These are phyloP conservation scores for Xestia c-nigrum DNA, from an alignment of 2,888 invertebrate species.

Conservation along the genomic window DNA sequence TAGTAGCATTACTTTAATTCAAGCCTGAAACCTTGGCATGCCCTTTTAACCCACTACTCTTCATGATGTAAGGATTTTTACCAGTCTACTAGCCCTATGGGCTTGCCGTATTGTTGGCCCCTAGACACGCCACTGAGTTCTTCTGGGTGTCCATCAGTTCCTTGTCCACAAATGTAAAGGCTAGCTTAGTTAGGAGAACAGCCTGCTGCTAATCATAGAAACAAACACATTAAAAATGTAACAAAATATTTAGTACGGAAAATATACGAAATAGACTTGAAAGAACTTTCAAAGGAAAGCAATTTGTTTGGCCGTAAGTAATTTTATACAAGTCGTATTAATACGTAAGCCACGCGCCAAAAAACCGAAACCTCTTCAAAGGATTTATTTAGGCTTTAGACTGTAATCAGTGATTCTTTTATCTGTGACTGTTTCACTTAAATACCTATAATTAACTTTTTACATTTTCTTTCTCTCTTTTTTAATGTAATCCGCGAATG, in stretches of 20 bases:
- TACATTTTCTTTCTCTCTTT: constrained; percentile 73
- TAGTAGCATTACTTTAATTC: too few species aligned
- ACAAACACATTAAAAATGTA: constrained; percentile 22
- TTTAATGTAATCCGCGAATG: constrained; percentile 77
- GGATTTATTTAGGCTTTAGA: constrained; percentile 62
- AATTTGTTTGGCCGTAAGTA: constrained; percentile 62
- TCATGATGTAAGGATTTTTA: too few species aligned
- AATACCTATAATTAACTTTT: constrained; percentile 75
- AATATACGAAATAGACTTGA: constrained; percentile 34
- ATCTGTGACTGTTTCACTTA: constrained; percentile 71
- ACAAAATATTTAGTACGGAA: constrained; percentile 19
- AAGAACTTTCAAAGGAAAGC: constrained; percentile 53
- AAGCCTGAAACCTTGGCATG: too few species aligned
- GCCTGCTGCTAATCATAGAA: not conserved
- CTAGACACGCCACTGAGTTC: not conserved
- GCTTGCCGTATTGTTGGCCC: too few species aligned
- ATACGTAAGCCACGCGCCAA: constrained; percentile 54
- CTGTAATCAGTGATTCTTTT: constrained; percentile 67
- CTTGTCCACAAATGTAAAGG: not conserved
- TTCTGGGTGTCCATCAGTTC: not conserved
- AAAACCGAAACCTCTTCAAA: constrained; percentile 66
- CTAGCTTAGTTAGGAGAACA: not conserved
- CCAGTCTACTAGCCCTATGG: too few species aligned
- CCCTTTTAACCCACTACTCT: too few species aligned
- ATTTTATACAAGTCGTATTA: constrained; percentile 61